phyloP scores from a whole-genome alignment of 2,888 invertebrate species.

The Leptinotarsa rubiginosa region DNA sequence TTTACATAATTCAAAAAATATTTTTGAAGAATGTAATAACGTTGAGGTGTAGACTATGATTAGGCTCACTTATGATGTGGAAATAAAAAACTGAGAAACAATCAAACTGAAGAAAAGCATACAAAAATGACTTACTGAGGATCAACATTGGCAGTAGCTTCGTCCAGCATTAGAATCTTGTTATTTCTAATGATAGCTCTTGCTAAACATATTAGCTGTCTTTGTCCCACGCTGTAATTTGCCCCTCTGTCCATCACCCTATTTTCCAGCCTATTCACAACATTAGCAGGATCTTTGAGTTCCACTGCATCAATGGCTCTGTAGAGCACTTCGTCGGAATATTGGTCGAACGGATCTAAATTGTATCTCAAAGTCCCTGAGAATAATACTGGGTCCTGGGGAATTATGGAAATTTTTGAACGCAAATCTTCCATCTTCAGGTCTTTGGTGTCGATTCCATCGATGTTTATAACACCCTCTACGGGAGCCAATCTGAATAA shows the following conservation, averaged over 20 bases:
- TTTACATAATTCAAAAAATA: too few relatives aligned
- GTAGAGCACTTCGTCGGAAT: constrained; percentile 78
- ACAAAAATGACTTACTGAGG: constrained; percentile 72
- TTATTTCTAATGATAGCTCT: constrained; percentile 88
- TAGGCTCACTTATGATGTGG: too few relatives aligned
- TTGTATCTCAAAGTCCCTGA: constrained; percentile 77
- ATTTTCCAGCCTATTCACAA: constrained; percentile 73
- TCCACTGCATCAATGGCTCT: constrained; percentile 80
- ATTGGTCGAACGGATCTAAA: constrained; percentile 80
- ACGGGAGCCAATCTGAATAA: constrained; percentile 81
- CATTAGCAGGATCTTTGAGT: constrained; percentile 75
- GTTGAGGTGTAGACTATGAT: too few relatives aligned
- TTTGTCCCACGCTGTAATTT: constrained; percentile 90
- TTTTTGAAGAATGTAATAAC: too few relatives aligned
- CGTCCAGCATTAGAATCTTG: constrained; percentile 87
- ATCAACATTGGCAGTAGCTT: constrained; percentile 94
- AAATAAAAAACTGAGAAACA: too few relatives aligned
- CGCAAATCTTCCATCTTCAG: constrained; percentile 71
- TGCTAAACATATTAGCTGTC: constrained; percentile 90
- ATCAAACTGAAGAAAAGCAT: too few relatives aligned
- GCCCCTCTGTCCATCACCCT: constrained; percentile 81
- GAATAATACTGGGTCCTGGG: constrained; percentile 71
- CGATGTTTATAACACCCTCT: constrained; percentile 78
- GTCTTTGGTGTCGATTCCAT: constrained; percentile 72
- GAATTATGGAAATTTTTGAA: constrained; percentile 70